Evolutionary conservation across 2,888 invertebrate species (phyloP), one percentile per base, ranked within the genome.

Genomic region (Andrena haemorrhoa): DNA sequence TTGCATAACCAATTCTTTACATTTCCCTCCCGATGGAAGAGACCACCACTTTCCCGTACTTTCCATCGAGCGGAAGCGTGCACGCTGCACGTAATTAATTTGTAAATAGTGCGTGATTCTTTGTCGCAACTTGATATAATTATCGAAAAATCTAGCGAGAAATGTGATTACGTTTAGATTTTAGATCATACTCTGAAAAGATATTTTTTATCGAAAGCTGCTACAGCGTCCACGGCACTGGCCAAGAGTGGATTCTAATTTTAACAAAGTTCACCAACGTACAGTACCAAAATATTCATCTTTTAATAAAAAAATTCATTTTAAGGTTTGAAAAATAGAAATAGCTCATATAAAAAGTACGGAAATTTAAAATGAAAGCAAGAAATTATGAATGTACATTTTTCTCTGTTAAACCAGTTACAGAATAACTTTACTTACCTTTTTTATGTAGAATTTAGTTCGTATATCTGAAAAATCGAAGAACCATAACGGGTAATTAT

Each of bases 1-100:
- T n/a, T n/a, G 35, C 49, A 49, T n/a, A n/a, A 49, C 16, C 0
- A 49, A 49, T 49, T 1, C 5, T 49, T 49, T 49, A 49, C 49
- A n/a, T 49, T n/a, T 49, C 49, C n/a, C 49, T 49, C 6, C 49
- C n/a, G n/a, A 49, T 49, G 49, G n/a, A 49, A 49, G 49, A 49
- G 2, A 49, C n/a, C 49, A 49, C 10, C 35, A 35, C 35, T 10
- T 35, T 10, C 35, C 35, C 35, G 35, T 10, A 35, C 10, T 10
- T 35, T 49, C n/a, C 49, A 49, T n/a, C 49, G 7, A 49, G 6
- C 49, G n/a, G 6, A n/a, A 49, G 1, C 49, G 49, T 49, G n/a
- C 6, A n/a, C 49, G 49, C 35, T 35, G 35, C 35, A 10, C 35
- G 10, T 10, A 35, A 10, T 49, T 6, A 49, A 6, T 49, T 49